Base-by-base conservation (phyloP, 2,888 invertebrate genomes). In the Trachelus iudaicus region DNA sequence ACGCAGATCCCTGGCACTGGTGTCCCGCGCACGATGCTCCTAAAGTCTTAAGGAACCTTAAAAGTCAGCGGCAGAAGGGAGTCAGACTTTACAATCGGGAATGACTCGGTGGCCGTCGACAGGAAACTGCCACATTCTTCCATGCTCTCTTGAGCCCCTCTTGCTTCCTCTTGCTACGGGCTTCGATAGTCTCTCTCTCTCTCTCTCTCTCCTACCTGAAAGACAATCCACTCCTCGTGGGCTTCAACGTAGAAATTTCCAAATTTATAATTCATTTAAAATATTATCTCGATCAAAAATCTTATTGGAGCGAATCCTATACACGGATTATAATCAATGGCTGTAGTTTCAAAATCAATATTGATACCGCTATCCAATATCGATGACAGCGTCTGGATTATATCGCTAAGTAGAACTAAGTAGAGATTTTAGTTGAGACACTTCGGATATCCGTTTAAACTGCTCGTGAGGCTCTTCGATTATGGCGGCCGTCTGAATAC, bases 101-200 rank as follows among this genome's bases (percentile, higher is more conserved):
- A 76, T 56, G 37, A 74, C 73, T 74, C 75, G 73, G 77, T 68
- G 81, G 81, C 71, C 78, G 81, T 80, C 85, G 82, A 87, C 87
- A 85, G 86, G 87, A 87, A 87, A 85, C 85, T 86, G 85, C 84
- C 84, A 83, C 86, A 87, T 87, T 87, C 86, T 85, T 86, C 76
- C 81, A 79, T 78, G 56, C 56, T 23, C 56, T 56, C 23, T 2
- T 0, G 15, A 9, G 23, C 2, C 56, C 56, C 9, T 56, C 56
- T 56, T 1, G 23, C 23, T 56, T 56, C 56, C 23, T 56, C 56
- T 2, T 9, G 23, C 23, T 23, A 2, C 9, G 9, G 9, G 23
- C 56, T 9, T 23, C 56, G 0, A 56, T 23, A 56, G 23, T 23
- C 56, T 37, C 37, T 15, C 71, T 75, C 75, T 75, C 69, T 75